Base-by-base conservation (phyloP, 2,113 vertebrate species). In the Patagioenas fasciata region DNA sequence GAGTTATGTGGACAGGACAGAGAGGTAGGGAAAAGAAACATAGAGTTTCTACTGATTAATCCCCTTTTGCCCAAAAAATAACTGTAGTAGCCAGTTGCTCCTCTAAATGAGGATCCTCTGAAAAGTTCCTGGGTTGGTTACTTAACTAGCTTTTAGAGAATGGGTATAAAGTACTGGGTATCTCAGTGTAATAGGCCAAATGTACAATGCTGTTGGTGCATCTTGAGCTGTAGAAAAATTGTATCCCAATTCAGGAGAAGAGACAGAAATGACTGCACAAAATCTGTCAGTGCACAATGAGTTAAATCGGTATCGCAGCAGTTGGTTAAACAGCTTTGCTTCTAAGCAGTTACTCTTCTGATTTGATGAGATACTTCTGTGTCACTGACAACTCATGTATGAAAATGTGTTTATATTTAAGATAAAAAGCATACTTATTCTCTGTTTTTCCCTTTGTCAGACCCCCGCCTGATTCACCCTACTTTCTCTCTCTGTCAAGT, bases 381-480 rank as follows among this genome's bases (percentile, higher is more conserved):
- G 34, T 73, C 38, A 2, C 40, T 90, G 69, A 34, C 44, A 77
- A 16, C 13, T 88, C 18, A 16, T 40, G 8, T 40, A 15, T 81
- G 85, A 86, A 58, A 91, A 73, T 50, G 40, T 64, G 11, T 44
- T 69, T 70, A 38, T 73, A 69, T 44, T 87, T 48, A 64, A 94
- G 51, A 34, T 56, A 13, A 89, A 84, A 93, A 81, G 12, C 85
- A 31, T 51, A 1, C 21, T 96, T 88, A 25, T 20, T 80, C 25
- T 93, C 23, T 80, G 8, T 81, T 86, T 36, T 94, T 95, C 80
- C 54, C 11, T 93, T 94, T 89, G 21, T 94, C 94, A 98, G 98
- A 77, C 72, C 95, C 67, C 90, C 81, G 11, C 85, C 95, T 72
- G 98, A 98, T 77, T 94, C 97, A 47, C 96, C 97, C 50, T 97